Evolutionary conservation across 1,140 invertebrate genomes (phyloP), one percentile per base, ranked within the genome.

Genomic region (Mizuhopecten yessoensis): DNA sequence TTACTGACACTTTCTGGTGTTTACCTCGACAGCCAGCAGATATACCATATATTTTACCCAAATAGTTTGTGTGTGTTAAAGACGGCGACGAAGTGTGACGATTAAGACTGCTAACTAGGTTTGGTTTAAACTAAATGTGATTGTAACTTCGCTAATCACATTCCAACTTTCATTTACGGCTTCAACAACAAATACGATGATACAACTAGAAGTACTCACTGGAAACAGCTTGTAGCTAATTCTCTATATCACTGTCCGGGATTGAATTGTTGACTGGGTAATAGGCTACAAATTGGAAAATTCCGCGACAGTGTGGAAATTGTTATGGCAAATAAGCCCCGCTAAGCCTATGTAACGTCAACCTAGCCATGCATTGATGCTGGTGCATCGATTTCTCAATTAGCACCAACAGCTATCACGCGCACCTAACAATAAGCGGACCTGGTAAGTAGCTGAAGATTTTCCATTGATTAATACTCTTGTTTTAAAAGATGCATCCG

Each of bases 271-370:
- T 75, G 57, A 75, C 57, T 3, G n/a, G 57, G n/a, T 75, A 75
- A 75, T 75, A 75, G 57, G 57, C 57, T 75, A 29, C n/a, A 75
- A 75, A 75, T 75, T 75, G 57, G 57, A 75, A 75, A 75, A 75
- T 75, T 75, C 57, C 57, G 11, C 57, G 57, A 75, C 57, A 75
- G 57, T 29, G n/a, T 75, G 57, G 57, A 75, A 75, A 75, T 9
- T 75, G 57, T 75, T n/a, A 75, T 29, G 57, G 57, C 57, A n/a
- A 75, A 75, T 75, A 75, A 75, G 57, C 23, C 57, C 11, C 1
- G n/a, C n/a, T 75, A 29, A 75, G 57, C 57, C 57, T 75, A 75
- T 75, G 57, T 75, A 75, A 75, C 29, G 42, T 45, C 42, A 45
- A 13, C 9, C 42, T 13, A 45, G 9, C 42, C 42, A 45, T 45